Evolutionary conservation across 2,888 invertebrate genomes (phyloP), one percentile per base, ranked within the genome.

Genomic region (Athrips mouffetella): DNA sequence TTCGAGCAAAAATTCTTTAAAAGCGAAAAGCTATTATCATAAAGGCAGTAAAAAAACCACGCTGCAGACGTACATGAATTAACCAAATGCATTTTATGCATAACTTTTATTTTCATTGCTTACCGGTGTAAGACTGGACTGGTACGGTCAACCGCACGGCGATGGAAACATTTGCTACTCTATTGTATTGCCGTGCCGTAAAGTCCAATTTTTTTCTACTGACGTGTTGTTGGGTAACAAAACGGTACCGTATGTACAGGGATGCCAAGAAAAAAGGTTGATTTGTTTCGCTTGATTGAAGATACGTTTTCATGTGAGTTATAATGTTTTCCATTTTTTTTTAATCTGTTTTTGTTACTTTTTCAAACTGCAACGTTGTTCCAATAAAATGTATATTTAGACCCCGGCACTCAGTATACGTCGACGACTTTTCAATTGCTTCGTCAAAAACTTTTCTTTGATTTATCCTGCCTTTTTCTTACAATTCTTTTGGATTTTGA

Each of bases 81-180:
- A 40, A 63, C 53, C 56, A 59, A 68, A 68, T 58, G 47, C 54
- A 52, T 59, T 59, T 60, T 21, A 59, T 62, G 62, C 61, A 57
- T 52, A 59, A 64, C 63, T 70, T 74, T 74, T 72, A 73, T 73
- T 76, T 76, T 69, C 63, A 68, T 66, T 67, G 64, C 63, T 7
- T 1, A 16, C 25, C 25, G 25, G 15, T 31, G n/a, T n/a, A 13
- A 18, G n/a, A n/a, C n/a, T n/a, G n/a, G n/a, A n/a, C n/a, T n/a
- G n/a, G n/a, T n/a, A n/a, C n/a, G n/a, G n/a, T n/a, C n/a, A n/a
- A n/a, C n/a, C n/a, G n/a, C n/a, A n/a, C n/a, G n/a, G n/a, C n/a
- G n/a, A n/a, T n/a, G n/a, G n/a, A n/a, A n/a, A n/a, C n/a, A n/a
- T n/a, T n/a, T n/a, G n/a, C n/a, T n/a, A n/a, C n/a, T n/a, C n/a